Evolutionary conservation across 2,113 vertebrate species (phyloP).

Genomic region (Toxostoma redivivum): DNA sequence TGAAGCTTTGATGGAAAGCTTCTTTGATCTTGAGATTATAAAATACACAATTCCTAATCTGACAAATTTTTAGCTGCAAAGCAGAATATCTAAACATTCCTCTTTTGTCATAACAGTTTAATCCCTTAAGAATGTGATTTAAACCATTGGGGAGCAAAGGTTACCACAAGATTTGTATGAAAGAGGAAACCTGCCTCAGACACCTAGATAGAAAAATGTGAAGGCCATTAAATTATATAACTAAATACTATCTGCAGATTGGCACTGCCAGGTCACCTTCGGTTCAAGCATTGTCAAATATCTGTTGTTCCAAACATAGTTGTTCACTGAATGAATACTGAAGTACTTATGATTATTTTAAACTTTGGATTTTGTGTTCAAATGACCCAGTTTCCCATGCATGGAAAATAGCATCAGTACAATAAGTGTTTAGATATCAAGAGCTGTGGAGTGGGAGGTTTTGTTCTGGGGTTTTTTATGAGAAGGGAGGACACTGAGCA

Average conservation of each 20-base stretch:
- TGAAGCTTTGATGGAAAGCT: conserved; percentile 76
- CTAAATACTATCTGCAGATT: conserved; percentile 32
- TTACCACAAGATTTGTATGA: conserved; percentile 68
- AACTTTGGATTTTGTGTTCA: not conserved
- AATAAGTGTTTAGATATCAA: not conserved
- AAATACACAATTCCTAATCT: conserved; percentile 81
- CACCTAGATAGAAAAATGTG: conserved; percentile 69
- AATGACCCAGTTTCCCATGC: not conserved
- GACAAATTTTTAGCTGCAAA: conserved; percentile 80
- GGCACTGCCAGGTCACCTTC: conserved; percentile 50
- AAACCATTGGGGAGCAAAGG: conserved; percentile 71
- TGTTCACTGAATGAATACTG: not conserved
- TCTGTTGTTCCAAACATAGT: not conserved
- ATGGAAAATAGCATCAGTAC: not conserved
- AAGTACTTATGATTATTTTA: not conserved
- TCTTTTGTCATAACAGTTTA: conserved; percentile 80
- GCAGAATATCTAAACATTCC: conserved; percentile 80
- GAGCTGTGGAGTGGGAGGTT: not conserved
- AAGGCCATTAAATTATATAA: conserved; percentile 65
- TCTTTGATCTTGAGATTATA: conserved; percentile 84
- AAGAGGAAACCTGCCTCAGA: conserved; percentile 65
- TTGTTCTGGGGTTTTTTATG: not conserved
- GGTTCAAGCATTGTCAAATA: conserved; percentile 51
- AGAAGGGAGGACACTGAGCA: accelerated
- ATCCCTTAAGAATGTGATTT: conserved; percentile 81